Evolutionary conservation across 1,140 invertebrate genomes (phyloP).

Genomic region (Maniola jurtina): DNA sequence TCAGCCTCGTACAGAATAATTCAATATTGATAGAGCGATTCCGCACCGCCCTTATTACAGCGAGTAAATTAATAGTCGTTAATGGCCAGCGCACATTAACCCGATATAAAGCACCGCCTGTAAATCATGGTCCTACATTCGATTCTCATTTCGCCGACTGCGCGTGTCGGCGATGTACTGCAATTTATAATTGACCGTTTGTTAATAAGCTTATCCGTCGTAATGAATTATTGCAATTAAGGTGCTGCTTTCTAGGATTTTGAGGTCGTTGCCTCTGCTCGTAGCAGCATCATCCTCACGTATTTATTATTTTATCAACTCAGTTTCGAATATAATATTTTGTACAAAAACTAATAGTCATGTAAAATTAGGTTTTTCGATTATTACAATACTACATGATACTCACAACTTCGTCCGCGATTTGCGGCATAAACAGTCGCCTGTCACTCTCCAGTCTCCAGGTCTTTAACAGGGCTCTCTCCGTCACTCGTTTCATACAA

Average conservation of each 20-base stretch:
- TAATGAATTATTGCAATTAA: conserved; percentile 26
- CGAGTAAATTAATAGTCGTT: conserved; percentile 7
- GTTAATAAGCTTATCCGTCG: conserved; percentile 43
- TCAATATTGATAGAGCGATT: neutral
- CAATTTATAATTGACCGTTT: conserved; percentile 50
- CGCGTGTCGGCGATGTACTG: conserved; percentile 24
- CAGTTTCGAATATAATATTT: too few species aligned
- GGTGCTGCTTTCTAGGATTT: conserved; percentile 15
- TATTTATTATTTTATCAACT: too few species aligned
- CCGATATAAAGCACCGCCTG: neutral
- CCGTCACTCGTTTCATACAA: too few species aligned
- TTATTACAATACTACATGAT: too few species aligned
- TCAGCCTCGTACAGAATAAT: too few species aligned
- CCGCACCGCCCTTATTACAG: conserved; percentile 2
- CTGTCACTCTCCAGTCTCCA: too few species aligned
- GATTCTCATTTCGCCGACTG: conserved; percentile 27
- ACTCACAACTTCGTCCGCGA: too few species aligned
- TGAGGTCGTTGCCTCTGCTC: neutral
- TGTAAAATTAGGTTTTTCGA: too few species aligned
- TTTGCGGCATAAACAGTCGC: too few species aligned
- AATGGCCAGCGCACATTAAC: neutral
- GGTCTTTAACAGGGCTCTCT: too few species aligned
- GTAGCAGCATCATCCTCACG: neutral
- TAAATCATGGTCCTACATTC: conserved; percentile 10
- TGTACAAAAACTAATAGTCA: too few species aligned